These are phyloP conservation scores for Austrolebias charrua DNA, from an alignment of 2,797 vertebrate species.

Conservation along the genomic window DNA sequence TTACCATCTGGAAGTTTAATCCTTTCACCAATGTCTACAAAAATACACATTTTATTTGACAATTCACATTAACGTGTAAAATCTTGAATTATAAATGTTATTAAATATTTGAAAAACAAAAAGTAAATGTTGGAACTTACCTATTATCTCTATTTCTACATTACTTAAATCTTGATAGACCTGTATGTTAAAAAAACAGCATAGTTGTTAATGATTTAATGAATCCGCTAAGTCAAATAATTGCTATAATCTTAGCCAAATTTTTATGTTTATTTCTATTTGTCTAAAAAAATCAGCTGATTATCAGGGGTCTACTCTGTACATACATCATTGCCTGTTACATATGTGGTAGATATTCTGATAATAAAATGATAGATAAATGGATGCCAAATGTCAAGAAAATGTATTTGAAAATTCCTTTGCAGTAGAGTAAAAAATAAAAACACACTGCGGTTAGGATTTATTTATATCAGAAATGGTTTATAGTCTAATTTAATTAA, in stretches of 20 bases:
- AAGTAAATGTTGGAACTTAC: slow-evolving; percentile 20
- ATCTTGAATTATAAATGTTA: accelerated
- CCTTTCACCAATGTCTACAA: slow-evolving; percentile 19
- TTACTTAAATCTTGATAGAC: not conserved
- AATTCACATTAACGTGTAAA: not conserved
- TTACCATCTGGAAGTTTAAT: slow-evolving; percentile 46
- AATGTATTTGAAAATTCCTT: no score
- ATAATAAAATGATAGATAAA: no score
- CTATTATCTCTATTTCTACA: not conserved
- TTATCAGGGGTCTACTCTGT: no score
- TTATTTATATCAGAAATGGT: no score
- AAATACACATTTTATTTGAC: slow-evolving; percentile 3
- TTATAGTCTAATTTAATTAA: no score
- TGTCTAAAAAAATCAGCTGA: not conserved
- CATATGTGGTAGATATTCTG: no score
- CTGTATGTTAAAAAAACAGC: accelerated
- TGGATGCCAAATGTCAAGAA: no score
- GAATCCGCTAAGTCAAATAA: not conserved
- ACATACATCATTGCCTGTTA: no score
- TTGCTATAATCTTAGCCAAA: accelerated
- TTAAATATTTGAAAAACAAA: not conserved
- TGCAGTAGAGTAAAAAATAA: not conserved
- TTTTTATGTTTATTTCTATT: not conserved
- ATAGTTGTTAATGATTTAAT: no score
- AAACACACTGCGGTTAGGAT: no score